Conservation (phyloP, 2,113 vertebrate species). For the Tenrec ecaudatus region DNA sequence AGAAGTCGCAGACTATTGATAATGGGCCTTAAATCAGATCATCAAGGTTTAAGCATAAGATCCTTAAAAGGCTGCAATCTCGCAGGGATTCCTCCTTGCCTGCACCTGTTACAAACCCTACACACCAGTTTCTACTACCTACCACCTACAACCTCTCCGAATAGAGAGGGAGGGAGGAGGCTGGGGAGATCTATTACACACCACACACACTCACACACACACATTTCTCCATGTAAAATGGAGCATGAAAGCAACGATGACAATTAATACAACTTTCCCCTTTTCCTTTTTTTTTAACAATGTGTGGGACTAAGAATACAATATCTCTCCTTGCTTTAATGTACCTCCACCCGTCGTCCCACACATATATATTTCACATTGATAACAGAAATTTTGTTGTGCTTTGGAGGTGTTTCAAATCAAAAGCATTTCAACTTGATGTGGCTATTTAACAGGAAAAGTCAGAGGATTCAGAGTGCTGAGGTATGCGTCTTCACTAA, state of each 20-base stretch:
- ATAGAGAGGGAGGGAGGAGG: not conserved
- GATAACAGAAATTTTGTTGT: slow-evolving; percentile 81
- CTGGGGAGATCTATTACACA: slow-evolving; percentile 36
- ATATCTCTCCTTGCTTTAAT: slow-evolving; percentile 72
- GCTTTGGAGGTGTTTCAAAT: slow-evolving; percentile 85
- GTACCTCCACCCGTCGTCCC: slow-evolving; percentile 1
- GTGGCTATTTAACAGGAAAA: slow-evolving; percentile 85
- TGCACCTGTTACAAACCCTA: slow-evolving; percentile 81
- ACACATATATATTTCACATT: slow-evolving; percentile 42
- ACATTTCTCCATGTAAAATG: slow-evolving; percentile 27
- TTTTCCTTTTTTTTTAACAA: slow-evolving; percentile 59
- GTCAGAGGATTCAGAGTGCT: slow-evolving; percentile 78
- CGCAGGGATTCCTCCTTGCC: slow-evolving; percentile 77
- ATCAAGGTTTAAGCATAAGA: slow-evolving; percentile 84
- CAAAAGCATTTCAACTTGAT: slow-evolving; percentile 87
- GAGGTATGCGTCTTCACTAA: slow-evolving; percentile 76
- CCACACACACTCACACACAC: not conserved
- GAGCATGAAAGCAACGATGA: slow-evolving; percentile 54
- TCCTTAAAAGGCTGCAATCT: slow-evolving; percentile 85
- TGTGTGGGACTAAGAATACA: slow-evolving; percentile 20
- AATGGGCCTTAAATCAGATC: slow-evolving; percentile 90
- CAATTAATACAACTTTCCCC: slow-evolving; percentile 67
- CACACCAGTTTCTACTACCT: slow-evolving; percentile 43
- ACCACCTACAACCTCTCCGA: slow-evolving; percentile 63
- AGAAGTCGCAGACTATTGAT: slow-evolving; percentile 89